phyloP scores from a whole-genome alignment of 2,888 invertebrate genomes.

The Yponomeuta sedellus region DNA sequence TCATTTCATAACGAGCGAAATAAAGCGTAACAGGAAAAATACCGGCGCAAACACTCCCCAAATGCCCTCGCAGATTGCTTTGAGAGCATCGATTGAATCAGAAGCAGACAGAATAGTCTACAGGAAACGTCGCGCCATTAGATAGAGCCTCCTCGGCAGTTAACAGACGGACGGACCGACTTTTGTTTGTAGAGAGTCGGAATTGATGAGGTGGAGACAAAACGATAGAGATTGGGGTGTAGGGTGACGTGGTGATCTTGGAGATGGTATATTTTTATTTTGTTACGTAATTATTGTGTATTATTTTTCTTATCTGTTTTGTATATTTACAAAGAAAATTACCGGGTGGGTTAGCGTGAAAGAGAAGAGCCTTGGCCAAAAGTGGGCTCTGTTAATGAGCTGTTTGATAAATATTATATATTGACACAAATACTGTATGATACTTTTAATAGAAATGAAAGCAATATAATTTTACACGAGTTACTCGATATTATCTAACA shows the following conservation, averaged over 20 bases:
- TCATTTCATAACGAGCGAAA: background rate
- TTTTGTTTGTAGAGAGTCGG: conserved; percentile 25
- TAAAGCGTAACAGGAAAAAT: background rate
- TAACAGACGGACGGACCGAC: background rate
- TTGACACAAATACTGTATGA: too few species aligned
- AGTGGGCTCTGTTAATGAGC: too few species aligned
- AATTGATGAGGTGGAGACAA: conserved; percentile 57
- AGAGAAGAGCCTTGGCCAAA: too few species aligned
- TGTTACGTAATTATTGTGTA: too few species aligned
- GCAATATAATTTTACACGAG: too few species aligned
- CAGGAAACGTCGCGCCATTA: conserved; percentile 56
- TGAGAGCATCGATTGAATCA: background rate
- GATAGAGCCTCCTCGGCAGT: conserved; percentile 15
- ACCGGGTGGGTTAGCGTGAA: too few species aligned
- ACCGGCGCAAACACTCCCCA: background rate
- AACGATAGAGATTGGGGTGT: conserved; percentile 20
- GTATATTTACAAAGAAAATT: too few species aligned
- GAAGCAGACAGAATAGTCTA: background rate
- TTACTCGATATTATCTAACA: too few species aligned
- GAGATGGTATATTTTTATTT: too few species aligned
- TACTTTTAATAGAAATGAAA: too few species aligned
- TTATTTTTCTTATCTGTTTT: too few species aligned
- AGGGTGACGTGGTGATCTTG: conserved; percentile 28
- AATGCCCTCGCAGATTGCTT: background rate
- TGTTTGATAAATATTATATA: too few species aligned